Conservation (phyloP, 2,113 vertebrate genomes). For the Eubucco bourcierii region DNA sequence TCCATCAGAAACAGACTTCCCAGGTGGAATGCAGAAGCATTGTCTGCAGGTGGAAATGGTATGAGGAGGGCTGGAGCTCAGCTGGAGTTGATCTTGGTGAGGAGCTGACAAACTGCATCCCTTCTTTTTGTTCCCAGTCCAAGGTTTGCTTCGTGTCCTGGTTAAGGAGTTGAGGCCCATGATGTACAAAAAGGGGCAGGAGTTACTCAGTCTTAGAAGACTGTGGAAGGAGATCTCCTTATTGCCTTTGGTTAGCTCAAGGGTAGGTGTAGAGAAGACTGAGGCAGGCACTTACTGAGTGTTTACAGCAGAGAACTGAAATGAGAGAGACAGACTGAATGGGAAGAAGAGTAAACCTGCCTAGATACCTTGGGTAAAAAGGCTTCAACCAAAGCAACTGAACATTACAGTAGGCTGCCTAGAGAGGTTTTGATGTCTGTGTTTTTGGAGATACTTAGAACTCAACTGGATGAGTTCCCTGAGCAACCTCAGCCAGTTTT, state of each 20-base stretch:
- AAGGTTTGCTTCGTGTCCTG: neutral
- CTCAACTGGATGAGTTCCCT: neutral
- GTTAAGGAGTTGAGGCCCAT: neutral
- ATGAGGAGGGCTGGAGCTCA: neutral
- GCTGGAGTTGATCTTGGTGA: neutral
- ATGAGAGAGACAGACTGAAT: neutral
- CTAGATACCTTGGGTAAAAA: neutral
- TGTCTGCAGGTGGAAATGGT: neutral
- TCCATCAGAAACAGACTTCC: neutral
- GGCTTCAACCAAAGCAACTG: accelerated
- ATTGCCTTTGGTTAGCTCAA: neutral
- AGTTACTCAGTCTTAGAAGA: neutral
- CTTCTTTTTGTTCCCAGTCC: neutral
- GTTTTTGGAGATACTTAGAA: neutral
- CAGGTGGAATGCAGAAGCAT: neutral
- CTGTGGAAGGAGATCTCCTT: neutral
- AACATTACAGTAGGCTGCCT: neutral
- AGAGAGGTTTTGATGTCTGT: neutral
- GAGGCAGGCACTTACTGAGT: neutral
- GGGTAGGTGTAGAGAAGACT: neutral
- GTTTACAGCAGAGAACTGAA: neutral
- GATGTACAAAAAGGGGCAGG: neutral
- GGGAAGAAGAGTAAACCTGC: neutral
- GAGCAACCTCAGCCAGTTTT: neutral
- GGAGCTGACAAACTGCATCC: neutral